A percentile compares a stretch with the other conserved stretches of the same genome.
Conservation (phyloP, 92 coral and sea anemone genomes). For the Zoanthus sociatus region DNA sequence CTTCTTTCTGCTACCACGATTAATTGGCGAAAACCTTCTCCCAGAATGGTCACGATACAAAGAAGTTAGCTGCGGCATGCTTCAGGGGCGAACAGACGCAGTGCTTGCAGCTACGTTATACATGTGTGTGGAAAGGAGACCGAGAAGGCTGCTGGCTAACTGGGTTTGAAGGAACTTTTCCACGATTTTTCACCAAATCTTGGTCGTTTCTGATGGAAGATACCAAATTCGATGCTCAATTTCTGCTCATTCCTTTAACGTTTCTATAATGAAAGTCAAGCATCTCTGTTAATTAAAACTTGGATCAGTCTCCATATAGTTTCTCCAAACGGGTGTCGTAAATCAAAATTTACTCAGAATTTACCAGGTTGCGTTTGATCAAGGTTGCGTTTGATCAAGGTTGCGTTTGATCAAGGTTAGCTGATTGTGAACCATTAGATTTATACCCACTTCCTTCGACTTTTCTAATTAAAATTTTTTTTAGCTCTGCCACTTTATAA, state of each 20-base stretch:
- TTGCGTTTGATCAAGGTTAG: too few species aligned
- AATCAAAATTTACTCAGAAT: too few species aligned
- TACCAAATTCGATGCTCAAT: not conserved
- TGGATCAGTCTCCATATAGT: constrained; percentile 14
- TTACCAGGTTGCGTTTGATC: too few species aligned
- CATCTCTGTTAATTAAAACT: not conserved
- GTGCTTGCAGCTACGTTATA: not conserved
- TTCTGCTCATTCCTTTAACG: not conserved
- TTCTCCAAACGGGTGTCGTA: not conserved
- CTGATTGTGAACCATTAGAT: too few species aligned
- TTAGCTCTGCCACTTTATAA: too few species aligned
- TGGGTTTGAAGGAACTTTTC: not conserved
- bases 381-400: too few species aligned
- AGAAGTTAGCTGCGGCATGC: constrained; percentile 5
- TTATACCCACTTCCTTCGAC: too few species aligned
- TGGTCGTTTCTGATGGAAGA: not conserved
- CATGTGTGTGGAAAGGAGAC: not conserved
- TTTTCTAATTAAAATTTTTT: too few species aligned
- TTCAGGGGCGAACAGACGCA: not conserved
- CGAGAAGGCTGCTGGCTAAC: not conserved
- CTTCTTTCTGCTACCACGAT: constrained; percentile 5
- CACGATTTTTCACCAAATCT: not conserved
- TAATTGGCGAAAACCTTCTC: constrained; percentile 16
- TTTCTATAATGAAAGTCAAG: not conserved
- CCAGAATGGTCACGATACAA: constrained; percentile 1